Percentiles rank a stretch among this genome's conserved stretches.
Evolutionary conservation across 2,888 invertebrate genomes (phyloP).

Genomic region (Stictocephala bisonia): DNA sequence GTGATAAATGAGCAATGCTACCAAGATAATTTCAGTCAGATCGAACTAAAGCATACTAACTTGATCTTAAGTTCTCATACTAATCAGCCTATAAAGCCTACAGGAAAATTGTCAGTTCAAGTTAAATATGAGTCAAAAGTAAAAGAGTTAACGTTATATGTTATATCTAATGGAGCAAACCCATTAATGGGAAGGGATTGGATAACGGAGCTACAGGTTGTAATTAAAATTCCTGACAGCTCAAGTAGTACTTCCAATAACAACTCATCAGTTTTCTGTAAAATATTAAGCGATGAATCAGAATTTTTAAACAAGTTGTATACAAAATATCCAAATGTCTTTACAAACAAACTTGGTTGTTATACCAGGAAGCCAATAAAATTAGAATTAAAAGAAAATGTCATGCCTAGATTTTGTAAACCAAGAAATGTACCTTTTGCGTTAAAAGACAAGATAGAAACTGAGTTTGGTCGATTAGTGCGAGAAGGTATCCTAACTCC

Average conservation of each 20-base stretch:
- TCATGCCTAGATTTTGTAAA: slow-evolving; percentile 55
- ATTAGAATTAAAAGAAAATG: slow-evolving; percentile 50
- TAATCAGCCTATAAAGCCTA: slow-evolving; percentile 21
- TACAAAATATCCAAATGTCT: slow-evolving; percentile 45
- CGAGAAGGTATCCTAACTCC: slow-evolving; percentile 51
- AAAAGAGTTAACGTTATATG: slow-evolving; percentile 29
- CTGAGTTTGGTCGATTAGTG: slow-evolving; percentile 56
- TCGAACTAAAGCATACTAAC: not conserved
- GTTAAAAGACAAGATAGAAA: slow-evolving; percentile 54
- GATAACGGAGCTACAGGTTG: slow-evolving; percentile 4
- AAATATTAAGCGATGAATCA: not conserved
- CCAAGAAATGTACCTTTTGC: slow-evolving; percentile 58
- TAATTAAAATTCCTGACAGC: not conserved
- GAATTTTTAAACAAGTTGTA: slow-evolving; percentile 16
- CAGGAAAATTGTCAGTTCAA: slow-evolving; percentile 7
- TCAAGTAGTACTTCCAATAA: too few relatives aligned
- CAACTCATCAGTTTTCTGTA: too few relatives aligned
- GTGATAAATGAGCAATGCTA: slow-evolving; percentile 30
- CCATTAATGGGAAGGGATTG: slow-evolving; percentile 34
- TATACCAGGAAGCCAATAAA: slow-evolving; percentile 39
- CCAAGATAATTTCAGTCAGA: slow-evolving; percentile 1
- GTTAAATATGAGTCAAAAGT: slow-evolving; percentile 11
- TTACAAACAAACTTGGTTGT: slow-evolving; percentile 46
- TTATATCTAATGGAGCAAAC: slow-evolving; percentile 28
- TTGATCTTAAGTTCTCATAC: slow-evolving; percentile 17